These are phyloP conservation scores for Hippocampus kuda DNA, from an alignment of 2,797 vertebrate genomes.

Conservation along the genomic window DNA sequence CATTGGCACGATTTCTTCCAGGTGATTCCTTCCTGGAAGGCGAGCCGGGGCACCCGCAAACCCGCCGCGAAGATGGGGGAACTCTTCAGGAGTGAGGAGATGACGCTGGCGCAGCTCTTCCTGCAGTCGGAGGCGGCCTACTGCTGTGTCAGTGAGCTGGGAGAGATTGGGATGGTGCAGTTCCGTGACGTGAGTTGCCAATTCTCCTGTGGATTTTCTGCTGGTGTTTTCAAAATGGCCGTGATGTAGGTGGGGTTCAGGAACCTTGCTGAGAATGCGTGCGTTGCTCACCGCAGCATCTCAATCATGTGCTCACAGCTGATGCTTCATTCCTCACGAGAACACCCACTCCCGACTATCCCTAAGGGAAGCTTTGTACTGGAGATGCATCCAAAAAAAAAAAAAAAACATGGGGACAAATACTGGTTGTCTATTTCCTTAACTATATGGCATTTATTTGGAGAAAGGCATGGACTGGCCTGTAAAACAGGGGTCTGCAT, in stretches of 20 bases:
- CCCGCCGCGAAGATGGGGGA: constrained; percentile 74
- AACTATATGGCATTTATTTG: neutral
- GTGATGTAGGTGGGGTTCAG: neutral
- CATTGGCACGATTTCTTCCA: neutral
- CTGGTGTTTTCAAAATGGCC: neutral
- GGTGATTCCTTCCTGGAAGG: neutral
- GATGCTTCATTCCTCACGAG: constrained; percentile 37
- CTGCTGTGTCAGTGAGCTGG: constrained; percentile 94
- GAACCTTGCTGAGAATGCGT: constrained; percentile 15
- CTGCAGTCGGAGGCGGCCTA: constrained; percentile 92
- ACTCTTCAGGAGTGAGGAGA: constrained; percentile 90
- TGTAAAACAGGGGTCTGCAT: too few relatives aligned
- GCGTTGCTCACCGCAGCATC: constrained; percentile 33
- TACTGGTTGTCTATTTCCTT: neutral
- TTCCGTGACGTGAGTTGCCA: constrained; percentile 83
- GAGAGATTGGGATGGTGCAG: constrained; percentile 94
- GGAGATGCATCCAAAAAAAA: neutral
- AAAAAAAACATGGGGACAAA: neutral
- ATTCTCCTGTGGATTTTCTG: neutral
- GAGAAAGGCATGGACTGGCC: neutral
- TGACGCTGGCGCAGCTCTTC: constrained; percentile 93
- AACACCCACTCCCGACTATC: constrained; percentile 24
- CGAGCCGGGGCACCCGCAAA: constrained; percentile 14
- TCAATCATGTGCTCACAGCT: constrained; percentile 58
- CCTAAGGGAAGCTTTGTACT: constrained; percentile 39